Conservation (phyloP, 2,113 vertebrate species). For the Gobiocypris rarus region DNA sequence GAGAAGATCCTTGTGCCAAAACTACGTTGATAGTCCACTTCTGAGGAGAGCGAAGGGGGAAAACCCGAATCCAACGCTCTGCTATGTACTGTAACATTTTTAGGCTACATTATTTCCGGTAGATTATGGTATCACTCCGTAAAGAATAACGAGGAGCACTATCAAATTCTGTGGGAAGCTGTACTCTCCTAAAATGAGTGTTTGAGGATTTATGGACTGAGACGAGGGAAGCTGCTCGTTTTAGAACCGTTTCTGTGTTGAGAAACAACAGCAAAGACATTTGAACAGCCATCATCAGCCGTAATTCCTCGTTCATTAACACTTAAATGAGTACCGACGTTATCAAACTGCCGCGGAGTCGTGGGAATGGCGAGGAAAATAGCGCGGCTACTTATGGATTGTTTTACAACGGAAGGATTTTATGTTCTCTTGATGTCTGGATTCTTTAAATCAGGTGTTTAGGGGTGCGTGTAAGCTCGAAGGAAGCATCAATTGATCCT, state of each 20-base stretch:
- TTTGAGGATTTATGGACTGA: slow-evolving; percentile 39
- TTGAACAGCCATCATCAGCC: neutral
- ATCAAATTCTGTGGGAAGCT: neutral
- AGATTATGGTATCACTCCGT: neutral
- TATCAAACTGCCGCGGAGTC: slow-evolving; percentile 41
- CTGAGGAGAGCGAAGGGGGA: slow-evolving; percentile 12
- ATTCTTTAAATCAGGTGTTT: slow-evolving; percentile 62
- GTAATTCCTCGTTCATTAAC: neutral
- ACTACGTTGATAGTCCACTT: slow-evolving; percentile 34
- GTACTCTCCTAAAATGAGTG: slow-evolving; percentile 28
- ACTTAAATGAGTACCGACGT: slow-evolving; percentile 30
- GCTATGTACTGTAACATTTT: neutral
- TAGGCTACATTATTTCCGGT: slow-evolving; percentile 17
- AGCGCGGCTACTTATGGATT: slow-evolving; percentile 61
- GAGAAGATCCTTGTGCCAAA: slow-evolving; percentile 36
- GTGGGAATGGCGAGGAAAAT: slow-evolving; percentile 63
- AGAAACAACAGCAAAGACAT: slow-evolving; percentile 15
- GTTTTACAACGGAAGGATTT: slow-evolving; percentile 56
- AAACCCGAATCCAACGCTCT: slow-evolving; percentile 6
- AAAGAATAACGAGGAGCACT: neutral
- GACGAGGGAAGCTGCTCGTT: neutral
- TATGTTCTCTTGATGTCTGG: slow-evolving; percentile 47
- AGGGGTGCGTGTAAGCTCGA: slow-evolving; percentile 66
- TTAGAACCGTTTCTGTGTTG: neutral
- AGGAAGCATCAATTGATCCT: slow-evolving; percentile 36